Conservation (phyloP, 1,140 invertebrate species). For the Drosophila seguyi region DNA sequence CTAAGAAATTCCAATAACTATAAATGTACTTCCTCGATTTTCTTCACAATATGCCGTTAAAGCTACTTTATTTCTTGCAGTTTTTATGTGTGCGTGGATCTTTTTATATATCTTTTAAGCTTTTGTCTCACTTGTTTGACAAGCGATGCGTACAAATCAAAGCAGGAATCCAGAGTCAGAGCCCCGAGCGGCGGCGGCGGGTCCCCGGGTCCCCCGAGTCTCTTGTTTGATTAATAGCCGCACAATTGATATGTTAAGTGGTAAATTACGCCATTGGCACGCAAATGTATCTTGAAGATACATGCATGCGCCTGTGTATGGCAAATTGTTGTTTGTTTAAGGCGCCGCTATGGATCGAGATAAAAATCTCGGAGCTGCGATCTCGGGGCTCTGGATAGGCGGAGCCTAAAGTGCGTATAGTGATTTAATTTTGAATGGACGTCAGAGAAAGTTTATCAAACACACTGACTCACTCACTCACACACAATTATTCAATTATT, state of each 20-base stretch:
- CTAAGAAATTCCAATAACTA: neutral
- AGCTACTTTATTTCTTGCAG: neutral
- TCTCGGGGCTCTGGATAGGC: slow-evolving; percentile 30
- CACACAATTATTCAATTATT: slow-evolving; percentile 74
- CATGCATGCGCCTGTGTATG: slow-evolving; percentile 23
- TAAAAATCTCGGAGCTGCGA: slow-evolving; percentile 40
- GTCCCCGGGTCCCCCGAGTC: slow-evolving; percentile 18
- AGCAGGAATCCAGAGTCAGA: slow-evolving; percentile 66
- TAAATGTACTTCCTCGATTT: neutral
- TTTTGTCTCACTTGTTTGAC: slow-evolving; percentile 80
- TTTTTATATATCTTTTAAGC: slow-evolving; percentile 44
- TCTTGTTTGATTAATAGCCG: slow-evolving; percentile 81
- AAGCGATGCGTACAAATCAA: slow-evolving; percentile 83
- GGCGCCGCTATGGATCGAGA: slow-evolving; percentile 68
- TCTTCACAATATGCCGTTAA: neutral
- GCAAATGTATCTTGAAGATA: slow-evolving; percentile 71
- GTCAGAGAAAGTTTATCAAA: slow-evolving; percentile 49
- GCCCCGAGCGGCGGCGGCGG: slow-evolving; percentile 7
- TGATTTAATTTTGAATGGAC: slow-evolving; percentile 77
- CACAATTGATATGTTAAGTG: slow-evolving; percentile 83
- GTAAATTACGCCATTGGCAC: slow-evolving; percentile 83
- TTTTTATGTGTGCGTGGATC: slow-evolving; percentile 13
- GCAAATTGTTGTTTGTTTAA: slow-evolving; percentile 80
- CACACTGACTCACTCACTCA: slow-evolving; percentile 37
- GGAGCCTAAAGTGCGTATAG: slow-evolving; percentile 64